A percentile compares a stretch with the other conserved stretches of the same genome.
These are phyloP conservation scores for Priocnemis perturbator DNA, from an alignment of 2,888 invertebrate genomes.

Conservation along the genomic window DNA sequence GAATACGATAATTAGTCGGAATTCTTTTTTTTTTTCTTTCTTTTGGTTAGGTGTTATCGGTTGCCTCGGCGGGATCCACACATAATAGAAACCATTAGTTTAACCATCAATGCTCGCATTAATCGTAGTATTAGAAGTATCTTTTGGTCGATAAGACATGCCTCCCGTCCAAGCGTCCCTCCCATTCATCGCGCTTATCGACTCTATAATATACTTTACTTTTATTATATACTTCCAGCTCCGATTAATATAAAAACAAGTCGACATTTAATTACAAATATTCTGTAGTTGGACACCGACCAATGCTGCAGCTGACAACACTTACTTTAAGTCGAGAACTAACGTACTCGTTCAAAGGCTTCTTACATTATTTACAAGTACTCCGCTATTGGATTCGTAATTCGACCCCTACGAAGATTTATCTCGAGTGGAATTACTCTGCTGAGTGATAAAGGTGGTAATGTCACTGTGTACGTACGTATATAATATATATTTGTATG, in stretches of 20 bases:
- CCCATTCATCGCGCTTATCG: background rate
- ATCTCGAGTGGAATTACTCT: slow-evolving; percentile 35
- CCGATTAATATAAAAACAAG: slow-evolving; percentile 33
- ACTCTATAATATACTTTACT: slow-evolving; percentile 1
- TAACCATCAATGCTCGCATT: background rate
- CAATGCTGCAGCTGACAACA: slow-evolving; percentile 26
- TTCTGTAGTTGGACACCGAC: slow-evolving; percentile 18
- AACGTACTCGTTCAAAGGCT: slow-evolving; percentile 40
- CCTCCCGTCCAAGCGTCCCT: background rate
- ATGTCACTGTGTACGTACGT: slow-evolving; percentile 42
- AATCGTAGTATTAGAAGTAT: background rate
- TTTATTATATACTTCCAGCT: slow-evolving; percentile 11
- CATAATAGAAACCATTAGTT: background rate
- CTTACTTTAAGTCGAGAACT: slow-evolving; percentile 13
- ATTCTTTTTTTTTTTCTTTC: slow-evolving; percentile 10
- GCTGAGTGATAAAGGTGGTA: slow-evolving; percentile 43
- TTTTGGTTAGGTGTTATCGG: background rate
- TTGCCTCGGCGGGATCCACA: background rate
- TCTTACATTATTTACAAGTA: slow-evolving; percentile 63
- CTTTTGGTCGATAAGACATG: background rate
- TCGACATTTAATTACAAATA: slow-evolving; percentile 31
- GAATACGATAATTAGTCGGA: slow-evolving; percentile 18
- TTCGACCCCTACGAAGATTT: slow-evolving; percentile 32
- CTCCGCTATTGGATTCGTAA: slow-evolving; percentile 17
- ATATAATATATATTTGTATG: slow-evolving; percentile 52